These are phyloP conservation scores for Barypeithes pellucidus DNA, from an alignment of 2,888 invertebrate species.

Conservation along the genomic window DNA sequence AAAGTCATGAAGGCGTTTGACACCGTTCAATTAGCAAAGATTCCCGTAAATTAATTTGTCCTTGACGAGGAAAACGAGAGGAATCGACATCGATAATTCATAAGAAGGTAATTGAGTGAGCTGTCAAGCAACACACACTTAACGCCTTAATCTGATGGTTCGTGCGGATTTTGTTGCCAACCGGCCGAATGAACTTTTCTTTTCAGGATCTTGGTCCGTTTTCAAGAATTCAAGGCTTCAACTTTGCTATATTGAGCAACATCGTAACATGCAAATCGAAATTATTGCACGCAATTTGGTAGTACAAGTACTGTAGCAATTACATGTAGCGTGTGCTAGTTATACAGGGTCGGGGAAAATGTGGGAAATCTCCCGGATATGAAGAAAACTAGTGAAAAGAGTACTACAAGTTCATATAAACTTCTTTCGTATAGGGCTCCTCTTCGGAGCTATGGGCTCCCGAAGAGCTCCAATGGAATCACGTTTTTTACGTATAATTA, in stretches of 20 bases:
- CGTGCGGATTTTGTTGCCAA: conserved; percentile 44
- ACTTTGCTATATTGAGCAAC: conserved; percentile 8
- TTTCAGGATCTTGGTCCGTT: conserved; percentile 26
- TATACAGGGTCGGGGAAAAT: too few species aligned
- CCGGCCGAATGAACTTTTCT: conserved; percentile 45
- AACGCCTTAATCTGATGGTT: conserved; percentile 48
- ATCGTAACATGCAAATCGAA: conserved; percentile 4
- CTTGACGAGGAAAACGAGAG: conserved; percentile 25
- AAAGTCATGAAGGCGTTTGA: conserved; percentile 17
- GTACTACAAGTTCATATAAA: too few species aligned
- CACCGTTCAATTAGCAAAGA: conserved; percentile 40
- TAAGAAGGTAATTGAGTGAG: conserved; percentile 35
- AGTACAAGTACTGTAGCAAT: too few species aligned
- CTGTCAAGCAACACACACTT: conserved; percentile 45
- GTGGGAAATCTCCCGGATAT: too few species aligned
- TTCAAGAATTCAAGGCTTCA: conserved; percentile 5
- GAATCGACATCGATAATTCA: conserved; percentile 41
- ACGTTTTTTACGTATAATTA: too few species aligned
- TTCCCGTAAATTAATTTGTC: conserved; percentile 40
- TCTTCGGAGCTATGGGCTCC: too few species aligned
- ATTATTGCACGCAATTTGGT: conserved; percentile 11
- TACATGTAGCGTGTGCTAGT: too few species aligned
- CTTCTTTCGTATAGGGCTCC: too few species aligned
- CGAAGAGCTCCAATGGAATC: too few species aligned
- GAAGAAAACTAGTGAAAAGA: too few species aligned